Evolutionary conservation across 2,888 invertebrate genomes (phyloP).

Genomic region (Chymomyza caudatula): DNA sequence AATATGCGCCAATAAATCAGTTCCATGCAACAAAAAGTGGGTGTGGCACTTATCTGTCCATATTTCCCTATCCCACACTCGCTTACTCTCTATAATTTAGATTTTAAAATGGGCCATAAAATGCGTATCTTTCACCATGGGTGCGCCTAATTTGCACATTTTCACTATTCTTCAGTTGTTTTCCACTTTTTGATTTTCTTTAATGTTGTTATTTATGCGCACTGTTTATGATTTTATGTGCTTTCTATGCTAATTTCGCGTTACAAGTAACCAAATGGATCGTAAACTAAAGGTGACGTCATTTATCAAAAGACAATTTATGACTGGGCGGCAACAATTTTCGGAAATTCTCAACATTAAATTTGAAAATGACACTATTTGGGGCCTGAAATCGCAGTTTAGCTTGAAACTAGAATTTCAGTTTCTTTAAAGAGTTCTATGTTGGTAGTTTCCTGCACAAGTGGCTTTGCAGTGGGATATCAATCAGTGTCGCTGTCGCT

Average conservation of each 20-base stretch:
- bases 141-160: conserved; percentile 70
- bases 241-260: conserved; percentile 66
- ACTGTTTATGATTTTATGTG: conserved; percentile 66
- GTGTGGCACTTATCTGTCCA: conserved; percentile 27
- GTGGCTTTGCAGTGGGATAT: too few species aligned
- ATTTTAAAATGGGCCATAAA: conserved; percentile 56
- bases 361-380: not conserved
- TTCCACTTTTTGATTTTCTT: conserved; percentile 22
- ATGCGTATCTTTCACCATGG: conserved; percentile 43
- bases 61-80: conserved; percentile 5
- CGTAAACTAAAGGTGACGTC: conserved; percentile 59
- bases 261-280: conserved; percentile 15
- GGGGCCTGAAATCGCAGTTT: too few species aligned
- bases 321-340: conserved; percentile 10
- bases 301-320: conserved; percentile 46
- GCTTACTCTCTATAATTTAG: conserved; percentile 14
- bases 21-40: conserved; percentile 3
- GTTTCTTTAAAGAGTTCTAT: too few species aligned
- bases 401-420: not conserved
- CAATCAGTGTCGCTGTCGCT: too few species aligned
- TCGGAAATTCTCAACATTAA: not conserved
- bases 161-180: conserved; percentile 56
- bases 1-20: conserved; percentile 59
- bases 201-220: conserved; percentile 52
- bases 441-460: too few species aligned